Percentiles rank a stretch among this genome's conserved stretches.
These are phyloP conservation scores for Daboia siamensis DNA, from an alignment of 2,113 vertebrate species.

Conservation along the genomic window DNA sequence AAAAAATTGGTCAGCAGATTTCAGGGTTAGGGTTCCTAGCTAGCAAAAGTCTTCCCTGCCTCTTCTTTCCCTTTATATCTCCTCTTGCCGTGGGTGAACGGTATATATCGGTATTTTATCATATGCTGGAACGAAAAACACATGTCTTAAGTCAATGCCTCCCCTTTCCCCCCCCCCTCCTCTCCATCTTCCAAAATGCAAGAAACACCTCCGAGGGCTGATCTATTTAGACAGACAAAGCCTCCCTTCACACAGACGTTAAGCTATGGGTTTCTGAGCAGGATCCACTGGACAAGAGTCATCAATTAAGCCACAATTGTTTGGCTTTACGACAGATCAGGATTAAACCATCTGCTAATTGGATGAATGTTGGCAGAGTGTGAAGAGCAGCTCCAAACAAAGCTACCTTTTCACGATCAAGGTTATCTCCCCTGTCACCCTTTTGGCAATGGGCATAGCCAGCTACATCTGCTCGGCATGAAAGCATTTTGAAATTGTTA, in stretches of 20 bases:
- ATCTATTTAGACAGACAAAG: background rate
- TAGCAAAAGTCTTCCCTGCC: constrained; percentile 92
- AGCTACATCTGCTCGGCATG: background rate
- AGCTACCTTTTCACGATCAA: background rate
- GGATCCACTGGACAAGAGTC: too few relatives aligned
- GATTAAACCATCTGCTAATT: background rate
- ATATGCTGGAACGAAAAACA: constrained; percentile 84
- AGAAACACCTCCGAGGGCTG: too few relatives aligned
- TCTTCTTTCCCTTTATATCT: constrained; percentile 99
- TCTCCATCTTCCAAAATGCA: background rate
- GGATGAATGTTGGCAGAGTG: background rate
- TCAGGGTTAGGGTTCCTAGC: constrained; percentile 77
- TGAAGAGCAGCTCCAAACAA: background rate
- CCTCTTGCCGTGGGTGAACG: constrained; percentile 98
- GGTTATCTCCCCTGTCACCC: background rate
- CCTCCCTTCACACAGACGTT: too few relatives aligned
- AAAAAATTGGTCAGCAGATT: constrained; percentile 62
- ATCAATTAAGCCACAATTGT: too few relatives aligned
- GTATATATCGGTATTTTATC: constrained; percentile 99
- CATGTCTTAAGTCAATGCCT: background rate
- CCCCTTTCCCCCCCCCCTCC: too few relatives aligned
- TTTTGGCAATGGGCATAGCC: background rate
- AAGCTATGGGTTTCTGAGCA: background rate
- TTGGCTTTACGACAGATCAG: background rate
- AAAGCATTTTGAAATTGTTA: background rate